Evolutionary conservation across 2,113 vertebrate species (phyloP).

Genomic region (Holacanthus passer): DNA sequence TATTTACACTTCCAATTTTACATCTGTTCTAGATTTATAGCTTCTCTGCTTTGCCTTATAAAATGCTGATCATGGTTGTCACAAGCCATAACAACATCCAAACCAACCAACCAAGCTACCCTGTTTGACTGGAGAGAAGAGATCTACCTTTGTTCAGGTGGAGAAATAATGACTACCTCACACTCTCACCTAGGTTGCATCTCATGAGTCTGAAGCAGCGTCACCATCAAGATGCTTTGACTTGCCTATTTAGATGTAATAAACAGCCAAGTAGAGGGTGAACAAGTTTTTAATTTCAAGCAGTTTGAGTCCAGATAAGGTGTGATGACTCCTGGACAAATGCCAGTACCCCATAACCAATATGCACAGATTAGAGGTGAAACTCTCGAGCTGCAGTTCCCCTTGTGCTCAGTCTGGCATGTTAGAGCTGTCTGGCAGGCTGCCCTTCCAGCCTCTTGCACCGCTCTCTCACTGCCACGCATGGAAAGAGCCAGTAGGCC

Average conservation of each 20-base stretch:
- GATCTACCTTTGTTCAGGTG: constrained; percentile 75
- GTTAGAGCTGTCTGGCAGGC: constrained; percentile 57
- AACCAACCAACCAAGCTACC: constrained; percentile 66
- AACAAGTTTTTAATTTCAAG: constrained; percentile 67
- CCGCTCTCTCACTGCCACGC: constrained; percentile 50
- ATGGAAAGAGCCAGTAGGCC: constrained; percentile 54
- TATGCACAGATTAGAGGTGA: constrained; percentile 64
- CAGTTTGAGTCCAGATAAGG: constrained; percentile 59
- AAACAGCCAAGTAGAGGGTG: constrained; percentile 54
- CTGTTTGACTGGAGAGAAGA: constrained; percentile 81
- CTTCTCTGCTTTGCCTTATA: constrained; percentile 74
- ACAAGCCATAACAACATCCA: constrained; percentile 75
- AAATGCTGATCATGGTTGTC: constrained; percentile 71
- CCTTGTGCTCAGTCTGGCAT: constrained; percentile 59
- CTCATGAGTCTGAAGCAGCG: constrained; percentile 66
- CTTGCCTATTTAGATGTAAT: constrained; percentile 53
- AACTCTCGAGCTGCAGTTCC: constrained; percentile 39
- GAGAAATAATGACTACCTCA: constrained; percentile 83
- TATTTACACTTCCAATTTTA: constrained; percentile 77
- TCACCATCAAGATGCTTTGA: constrained; percentile 45
- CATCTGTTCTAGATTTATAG: constrained; percentile 75
- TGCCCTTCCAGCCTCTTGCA: constrained; percentile 47
- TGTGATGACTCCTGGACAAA: constrained; percentile 56
- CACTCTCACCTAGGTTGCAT: constrained; percentile 78
- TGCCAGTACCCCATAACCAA: constrained; percentile 64